These are phyloP conservation scores for Ceyx cyanopectus DNA, from an alignment of 2,113 vertebrate species.

Conservation along the genomic window DNA sequence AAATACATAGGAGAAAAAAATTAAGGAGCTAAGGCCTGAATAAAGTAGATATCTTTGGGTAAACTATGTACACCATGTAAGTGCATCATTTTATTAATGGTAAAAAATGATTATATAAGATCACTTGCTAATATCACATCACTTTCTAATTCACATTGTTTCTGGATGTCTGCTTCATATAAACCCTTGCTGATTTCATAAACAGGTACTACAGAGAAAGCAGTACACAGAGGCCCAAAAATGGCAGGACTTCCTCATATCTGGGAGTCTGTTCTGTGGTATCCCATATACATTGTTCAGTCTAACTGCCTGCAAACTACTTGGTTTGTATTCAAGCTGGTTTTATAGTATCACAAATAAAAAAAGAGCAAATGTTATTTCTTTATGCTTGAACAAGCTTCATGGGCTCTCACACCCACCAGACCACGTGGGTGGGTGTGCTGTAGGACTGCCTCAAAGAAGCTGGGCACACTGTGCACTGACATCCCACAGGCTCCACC, in stretches of 20 bases:
- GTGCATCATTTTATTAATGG: not conserved
- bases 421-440: not conserved
- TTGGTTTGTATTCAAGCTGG: not conserved
- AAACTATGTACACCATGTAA: not conserved
- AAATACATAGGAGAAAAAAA: not conserved
- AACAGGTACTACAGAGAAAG: not conserved
- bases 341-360: not conserved
- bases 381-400: not conserved
- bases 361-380: not conserved
- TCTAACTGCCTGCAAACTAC: not conserved
- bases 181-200: constrained; percentile 20
- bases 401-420: not conserved
- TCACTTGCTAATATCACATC: constrained; percentile 12
- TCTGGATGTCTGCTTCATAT: not conserved
- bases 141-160: not conserved
- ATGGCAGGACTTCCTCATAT: not conserved
- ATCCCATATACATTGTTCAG: not conserved
- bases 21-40: not conserved
- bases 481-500: not conserved
- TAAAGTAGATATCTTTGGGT: not conserved
- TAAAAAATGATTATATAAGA: constrained; percentile 45
- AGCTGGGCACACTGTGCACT: not conserved
- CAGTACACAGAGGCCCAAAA: not conserved
- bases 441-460: not conserved
- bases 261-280: not conserved